Percentiles rank a stretch among this genome's conserved stretches.
Conservation (phyloP, 1,140 invertebrate genomes). For the Drosophila funebris region DNA sequence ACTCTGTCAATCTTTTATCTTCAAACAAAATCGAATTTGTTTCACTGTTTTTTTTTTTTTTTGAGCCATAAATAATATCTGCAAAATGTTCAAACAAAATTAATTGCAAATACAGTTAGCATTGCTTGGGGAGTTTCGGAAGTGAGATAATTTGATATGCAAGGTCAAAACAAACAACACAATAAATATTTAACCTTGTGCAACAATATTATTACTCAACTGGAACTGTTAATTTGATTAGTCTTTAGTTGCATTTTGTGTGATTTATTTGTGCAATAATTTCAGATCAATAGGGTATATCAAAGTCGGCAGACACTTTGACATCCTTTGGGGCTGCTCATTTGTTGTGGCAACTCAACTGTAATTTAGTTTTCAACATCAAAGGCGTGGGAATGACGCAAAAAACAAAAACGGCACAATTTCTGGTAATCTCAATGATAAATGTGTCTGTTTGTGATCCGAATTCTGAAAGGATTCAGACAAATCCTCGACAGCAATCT, state of each 20-base stretch:
- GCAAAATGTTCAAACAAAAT: background rate
- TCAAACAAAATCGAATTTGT: background rate
- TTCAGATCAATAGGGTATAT: no score
- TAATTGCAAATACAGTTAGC: slow-evolving; percentile 8
- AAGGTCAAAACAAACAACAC: background rate
- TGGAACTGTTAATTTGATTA: background rate
- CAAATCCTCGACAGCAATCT: slow-evolving; percentile 58
- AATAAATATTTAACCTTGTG: background rate
- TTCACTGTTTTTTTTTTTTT: background rate
- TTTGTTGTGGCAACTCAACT: slow-evolving; percentile 30
- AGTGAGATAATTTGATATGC: background rate
- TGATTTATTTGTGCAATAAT: no score
- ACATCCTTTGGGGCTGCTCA: slow-evolving; percentile 13
- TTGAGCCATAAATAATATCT: background rate
- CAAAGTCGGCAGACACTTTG: background rate
- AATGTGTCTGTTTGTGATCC: slow-evolving; percentile 46
- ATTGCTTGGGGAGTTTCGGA: background rate
- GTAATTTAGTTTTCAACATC: slow-evolving; percentile 80
- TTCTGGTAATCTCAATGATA: slow-evolving; percentile 53
- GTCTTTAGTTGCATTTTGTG: background rate
- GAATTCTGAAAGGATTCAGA: slow-evolving; percentile 45
- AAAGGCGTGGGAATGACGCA: slow-evolving; percentile 72
- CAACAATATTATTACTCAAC: background rate
- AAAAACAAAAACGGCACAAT: slow-evolving; percentile 26
- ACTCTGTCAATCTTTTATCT: no score